phyloP scores from a whole-genome alignment of 2,888 invertebrate genomes.

The Folsomia manolachei region DNA sequence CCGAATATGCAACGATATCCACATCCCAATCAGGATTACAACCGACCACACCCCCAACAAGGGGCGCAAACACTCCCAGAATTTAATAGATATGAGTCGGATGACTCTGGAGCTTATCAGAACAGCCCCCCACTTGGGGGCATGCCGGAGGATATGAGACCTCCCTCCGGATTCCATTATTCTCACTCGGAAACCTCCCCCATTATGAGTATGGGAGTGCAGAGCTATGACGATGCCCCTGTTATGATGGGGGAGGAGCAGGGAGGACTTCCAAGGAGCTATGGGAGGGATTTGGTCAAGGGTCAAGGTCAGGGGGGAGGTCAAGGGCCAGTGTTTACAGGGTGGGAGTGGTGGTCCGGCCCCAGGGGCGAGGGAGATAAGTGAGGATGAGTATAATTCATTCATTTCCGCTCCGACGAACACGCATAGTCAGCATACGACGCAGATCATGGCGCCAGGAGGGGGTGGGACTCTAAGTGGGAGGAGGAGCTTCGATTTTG shows the following conservation, averaged over 20 bases:
- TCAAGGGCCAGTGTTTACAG: background rate
- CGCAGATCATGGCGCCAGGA: background rate
- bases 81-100: too few relatives aligned
- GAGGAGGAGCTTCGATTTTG: too few relatives aligned
- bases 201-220: background rate
- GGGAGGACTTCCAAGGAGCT: too few relatives aligned
- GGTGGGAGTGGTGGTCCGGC: background rate
- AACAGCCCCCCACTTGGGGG: background rate
- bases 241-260: background rate
- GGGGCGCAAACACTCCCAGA: too few relatives aligned
- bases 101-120: background rate
- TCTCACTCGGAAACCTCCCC: background rate
- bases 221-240: background rate
- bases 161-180: background rate
- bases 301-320: too few relatives aligned
- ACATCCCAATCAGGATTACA: too few relatives aligned
- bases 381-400: background rate
- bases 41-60: background rate
- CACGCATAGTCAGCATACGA: background rate
- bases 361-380: background rate
- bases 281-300: too few relatives aligned
- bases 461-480: too few relatives aligned
- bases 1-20: background rate
- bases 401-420: background rate
- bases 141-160: background rate